Evolutionary conservation across 2,888 invertebrate species (phyloP), one percentile per base, ranked within the genome.

Genomic region (Esperia sulphurella): DNA sequence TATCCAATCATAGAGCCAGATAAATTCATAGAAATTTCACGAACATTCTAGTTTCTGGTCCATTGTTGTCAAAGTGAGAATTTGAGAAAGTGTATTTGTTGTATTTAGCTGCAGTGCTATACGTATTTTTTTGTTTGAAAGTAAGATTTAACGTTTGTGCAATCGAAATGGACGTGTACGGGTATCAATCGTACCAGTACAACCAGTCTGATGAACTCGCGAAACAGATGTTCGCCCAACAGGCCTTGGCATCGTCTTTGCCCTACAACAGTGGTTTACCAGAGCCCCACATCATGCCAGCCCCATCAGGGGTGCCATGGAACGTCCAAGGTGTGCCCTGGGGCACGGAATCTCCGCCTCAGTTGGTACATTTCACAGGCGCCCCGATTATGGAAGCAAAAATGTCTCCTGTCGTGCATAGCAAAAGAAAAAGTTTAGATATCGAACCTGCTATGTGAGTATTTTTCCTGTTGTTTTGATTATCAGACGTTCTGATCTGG

Each of bases 261-360:
- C 69, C 76, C 0, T 76, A 61, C 51, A 65, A 68, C 49, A 71
- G 70, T 28, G 65, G 53, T 8, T 57, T 71, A 28, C 61, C 71
- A 28, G 79, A 73, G 43, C 65, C 77, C 0, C 85, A 83, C 52
- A 61, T 57, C 9, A 83, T 90, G 83, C 88, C 88, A 4, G 75
- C 64, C 12, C 89, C 90, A 8, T 73, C 86, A 4, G 82, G 81
- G n/a, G 53, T 71, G 1, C 89, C 90, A 0, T 91, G 91, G 91
- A 91, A 89, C 57, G 75, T 90, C 5, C 87, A 91, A 50, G 81
- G 83, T 8, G 68, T 92, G 57, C 74, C 91, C 0, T 92, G 92
- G 92, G 87, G 91, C 9, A 69, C 85, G 60, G 67, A 73, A 1
- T 74, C 83, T 9, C 84, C 87, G 0, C 86, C 87, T 1, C 73